phyloP scores from a whole-genome alignment of 30 jellyfish, hydroid and myxozoan genomes.

The Cassiopea xamachana region DNA sequence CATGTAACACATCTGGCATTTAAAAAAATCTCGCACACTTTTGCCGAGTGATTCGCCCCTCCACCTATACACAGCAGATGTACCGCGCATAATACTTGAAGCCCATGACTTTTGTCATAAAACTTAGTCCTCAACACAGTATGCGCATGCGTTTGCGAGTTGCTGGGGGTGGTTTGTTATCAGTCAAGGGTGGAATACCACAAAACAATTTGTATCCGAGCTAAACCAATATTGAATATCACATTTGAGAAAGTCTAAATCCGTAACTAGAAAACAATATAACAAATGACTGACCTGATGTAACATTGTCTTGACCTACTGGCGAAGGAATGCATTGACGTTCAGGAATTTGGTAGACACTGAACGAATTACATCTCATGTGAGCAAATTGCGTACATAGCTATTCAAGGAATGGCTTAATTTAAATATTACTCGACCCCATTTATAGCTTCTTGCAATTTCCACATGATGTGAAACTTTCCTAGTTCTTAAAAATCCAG shows the following conservation, averaged over 20 bases:
- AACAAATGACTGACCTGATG: neutral
- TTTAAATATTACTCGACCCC: no score
- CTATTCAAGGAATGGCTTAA: no score
- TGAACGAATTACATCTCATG: neutral
- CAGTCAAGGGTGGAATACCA: constrained; percentile 4
- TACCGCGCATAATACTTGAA: neutral
- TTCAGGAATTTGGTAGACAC: neutral
- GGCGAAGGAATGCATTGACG: neutral
- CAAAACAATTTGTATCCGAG: constrained; percentile 1
- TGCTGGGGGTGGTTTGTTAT: neutral
- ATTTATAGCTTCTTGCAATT: no score
- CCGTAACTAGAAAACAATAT: neutral
- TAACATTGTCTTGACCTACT: neutral
- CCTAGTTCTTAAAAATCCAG: no score
- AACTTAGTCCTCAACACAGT: neutral
- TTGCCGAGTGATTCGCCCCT: no score
- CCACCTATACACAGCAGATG: no score
- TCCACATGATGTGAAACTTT: no score
- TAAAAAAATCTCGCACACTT: no score
- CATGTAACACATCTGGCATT: no score
- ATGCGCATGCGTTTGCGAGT: neutral
- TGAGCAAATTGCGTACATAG: neutral
- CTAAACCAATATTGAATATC: neutral
- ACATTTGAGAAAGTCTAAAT: neutral
- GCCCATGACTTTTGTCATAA: neutral